Conservation (phyloP, 2,113 vertebrate genomes). For the Neolamprologus fasciatus region DNA sequence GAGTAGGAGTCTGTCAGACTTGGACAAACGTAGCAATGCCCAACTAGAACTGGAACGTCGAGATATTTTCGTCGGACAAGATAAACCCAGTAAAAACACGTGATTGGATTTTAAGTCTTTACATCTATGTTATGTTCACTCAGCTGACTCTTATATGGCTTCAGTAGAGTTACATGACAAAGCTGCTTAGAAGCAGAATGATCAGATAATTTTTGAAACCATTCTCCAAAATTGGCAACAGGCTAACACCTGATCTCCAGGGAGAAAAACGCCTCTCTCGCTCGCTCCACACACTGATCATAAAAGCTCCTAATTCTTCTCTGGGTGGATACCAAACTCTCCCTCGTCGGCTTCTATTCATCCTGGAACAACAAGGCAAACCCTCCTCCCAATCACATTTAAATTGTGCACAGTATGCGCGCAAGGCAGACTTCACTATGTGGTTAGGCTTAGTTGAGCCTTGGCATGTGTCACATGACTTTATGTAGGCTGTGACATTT, state of each 20-base stretch:
- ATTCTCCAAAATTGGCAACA: not conserved
- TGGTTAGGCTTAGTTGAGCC: not conserved
- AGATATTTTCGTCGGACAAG: not conserved
- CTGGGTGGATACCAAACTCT: not conserved
- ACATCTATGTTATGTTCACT: not conserved
- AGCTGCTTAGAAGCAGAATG: not conserved
- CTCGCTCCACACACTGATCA: not conserved
- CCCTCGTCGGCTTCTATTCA: fast-evolving
- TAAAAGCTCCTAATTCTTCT: not conserved
- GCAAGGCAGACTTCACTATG: not conserved
- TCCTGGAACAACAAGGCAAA: not conserved
- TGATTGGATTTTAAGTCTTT: not conserved
- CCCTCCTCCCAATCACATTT: fast-evolving
- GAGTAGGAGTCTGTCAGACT: not conserved
- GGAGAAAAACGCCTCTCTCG: not conserved
- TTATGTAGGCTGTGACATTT: not conserved
- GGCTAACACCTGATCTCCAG: not conserved
- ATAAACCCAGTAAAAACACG: not conserved
- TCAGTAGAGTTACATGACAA: not conserved
- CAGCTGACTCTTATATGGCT: not conserved
- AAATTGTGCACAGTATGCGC: fast-evolving
- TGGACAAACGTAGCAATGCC: not conserved
- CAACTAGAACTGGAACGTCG: fast-evolving
- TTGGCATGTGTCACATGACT: not conserved
- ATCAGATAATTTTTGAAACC: not conserved